Conservation (phyloP, 2,797 vertebrate genomes). For the Ctenopoma multispine region DNA sequence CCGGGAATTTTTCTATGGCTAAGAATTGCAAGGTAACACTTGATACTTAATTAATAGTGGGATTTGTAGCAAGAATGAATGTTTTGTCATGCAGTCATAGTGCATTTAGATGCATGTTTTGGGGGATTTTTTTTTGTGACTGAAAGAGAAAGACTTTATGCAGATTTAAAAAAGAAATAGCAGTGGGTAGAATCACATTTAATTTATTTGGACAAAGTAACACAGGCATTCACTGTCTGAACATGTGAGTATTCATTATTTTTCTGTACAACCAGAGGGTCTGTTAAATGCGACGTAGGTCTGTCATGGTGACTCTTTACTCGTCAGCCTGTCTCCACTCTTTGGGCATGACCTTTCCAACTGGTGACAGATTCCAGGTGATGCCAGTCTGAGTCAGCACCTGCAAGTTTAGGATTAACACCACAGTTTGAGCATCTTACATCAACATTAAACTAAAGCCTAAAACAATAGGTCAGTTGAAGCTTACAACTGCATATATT, state of each 20-base stretch:
- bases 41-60: no score
- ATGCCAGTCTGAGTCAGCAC: slow-evolving; percentile 83
- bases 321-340: slow-evolving; percentile 77
- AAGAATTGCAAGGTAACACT: no score
- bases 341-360: slow-evolving; percentile 81
- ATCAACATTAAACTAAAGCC: no score
- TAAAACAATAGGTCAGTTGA: background rate
- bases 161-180: background rate
- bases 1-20: no score
- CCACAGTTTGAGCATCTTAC: background rate
- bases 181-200: slow-evolving; percentile 59
- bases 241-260: slow-evolving; percentile 51
- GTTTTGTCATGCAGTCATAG: no score
- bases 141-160: no score
- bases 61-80: no score
- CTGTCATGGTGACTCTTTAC: slow-evolving; percentile 31
- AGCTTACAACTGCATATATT: no score
- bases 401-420: slow-evolving; percentile 53
- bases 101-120: no score
- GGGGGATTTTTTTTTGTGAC: no score
- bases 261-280: slow-evolving; percentile 75
- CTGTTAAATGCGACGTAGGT: slow-evolving; percentile 30
- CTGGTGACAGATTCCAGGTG: slow-evolving; percentile 83
- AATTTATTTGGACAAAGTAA: slow-evolving; percentile 80
- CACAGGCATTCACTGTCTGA: slow-evolving; percentile 52